A percentile compares a stretch with the other conserved stretches of the same genome.
These are phyloP conservation scores for Dicycla oo DNA, from an alignment of 2,888 invertebrate genomes.

Conservation along the genomic window DNA sequence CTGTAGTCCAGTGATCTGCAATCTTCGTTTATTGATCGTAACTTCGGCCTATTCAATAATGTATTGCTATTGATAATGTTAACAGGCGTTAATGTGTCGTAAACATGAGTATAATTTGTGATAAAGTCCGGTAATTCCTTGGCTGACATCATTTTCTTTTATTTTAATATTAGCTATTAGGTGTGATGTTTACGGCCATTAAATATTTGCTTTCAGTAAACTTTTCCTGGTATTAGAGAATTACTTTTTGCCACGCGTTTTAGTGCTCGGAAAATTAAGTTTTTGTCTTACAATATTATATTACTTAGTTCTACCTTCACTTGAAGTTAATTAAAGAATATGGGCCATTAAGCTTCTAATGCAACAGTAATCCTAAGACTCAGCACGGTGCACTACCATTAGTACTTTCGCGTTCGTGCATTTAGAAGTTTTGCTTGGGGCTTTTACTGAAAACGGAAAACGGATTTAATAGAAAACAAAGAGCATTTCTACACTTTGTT, in stretches of 20 bases:
- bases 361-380: slow-evolving; percentile 23
- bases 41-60: slow-evolving; percentile 84
- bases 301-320: background rate
- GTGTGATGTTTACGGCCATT: slow-evolving; percentile 9
- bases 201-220: background rate
- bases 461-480: slow-evolving; percentile 26
- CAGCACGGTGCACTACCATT: slow-evolving; percentile 46
- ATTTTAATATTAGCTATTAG: slow-evolving; percentile 40
- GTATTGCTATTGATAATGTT: slow-evolving; percentile 83
- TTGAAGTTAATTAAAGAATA: slow-evolving; percentile 26
- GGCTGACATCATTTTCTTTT: slow-evolving; percentile 40
- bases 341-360: slow-evolving; percentile 27
- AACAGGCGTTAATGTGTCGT: slow-evolving; percentile 80
- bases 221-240: background rate
- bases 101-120: slow-evolving; percentile 48
- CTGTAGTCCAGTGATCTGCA: slow-evolving; percentile 87
- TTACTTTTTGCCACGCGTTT: background rate
- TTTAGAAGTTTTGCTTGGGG: slow-evolving; percentile 35
- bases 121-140: slow-evolving; percentile 34
- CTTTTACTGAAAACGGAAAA: slow-evolving; percentile 48
- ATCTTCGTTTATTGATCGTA: slow-evolving; percentile 87
- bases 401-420: slow-evolving; percentile 31
- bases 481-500: slow-evolving; percentile 18
- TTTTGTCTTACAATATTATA: background rate
- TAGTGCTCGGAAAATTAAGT: background rate